These are phyloP conservation scores for Temnothorax curvispinosus DNA, from an alignment of 1,140 invertebrate genomes.

Conservation along the genomic window DNA sequence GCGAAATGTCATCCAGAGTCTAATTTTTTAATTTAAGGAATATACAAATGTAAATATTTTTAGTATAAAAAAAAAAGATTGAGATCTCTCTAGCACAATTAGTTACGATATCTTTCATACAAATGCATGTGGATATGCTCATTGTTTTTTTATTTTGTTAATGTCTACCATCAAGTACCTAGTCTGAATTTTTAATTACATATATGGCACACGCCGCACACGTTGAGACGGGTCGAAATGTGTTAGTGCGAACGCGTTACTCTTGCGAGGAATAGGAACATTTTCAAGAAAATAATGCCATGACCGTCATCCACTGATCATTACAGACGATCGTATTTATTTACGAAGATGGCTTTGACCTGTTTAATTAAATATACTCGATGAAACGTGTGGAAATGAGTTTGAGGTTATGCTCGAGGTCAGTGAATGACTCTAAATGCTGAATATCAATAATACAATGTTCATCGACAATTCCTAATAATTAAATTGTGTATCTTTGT, in stretches of 20 bases:
- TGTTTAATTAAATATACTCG: background rate
- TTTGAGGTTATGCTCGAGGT: constrained; percentile 29
- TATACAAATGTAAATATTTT: background rate
- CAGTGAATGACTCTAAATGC: constrained; percentile 1
- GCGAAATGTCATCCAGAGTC: background rate
- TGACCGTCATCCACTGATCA: background rate
- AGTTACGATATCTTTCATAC: background rate
- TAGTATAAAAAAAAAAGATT: background rate
- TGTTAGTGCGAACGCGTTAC: background rate
- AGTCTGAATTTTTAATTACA: background rate
- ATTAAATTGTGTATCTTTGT: background rate
- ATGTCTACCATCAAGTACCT: background rate
- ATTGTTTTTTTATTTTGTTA: background rate
- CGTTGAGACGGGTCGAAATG: background rate
- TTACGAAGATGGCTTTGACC: background rate
- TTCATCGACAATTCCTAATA: background rate
- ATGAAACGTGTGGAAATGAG: background rate
- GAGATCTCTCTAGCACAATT: background rate
- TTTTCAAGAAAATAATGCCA: background rate
- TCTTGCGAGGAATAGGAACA: background rate
- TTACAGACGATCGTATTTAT: background rate
- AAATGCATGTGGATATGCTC: background rate
- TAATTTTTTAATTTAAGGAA: background rate
- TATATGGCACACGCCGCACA: too few relatives aligned
- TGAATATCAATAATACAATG: background rate